Conservation (phyloP, 2,113 vertebrate genomes). For the Sander lucioperca region DNA sequence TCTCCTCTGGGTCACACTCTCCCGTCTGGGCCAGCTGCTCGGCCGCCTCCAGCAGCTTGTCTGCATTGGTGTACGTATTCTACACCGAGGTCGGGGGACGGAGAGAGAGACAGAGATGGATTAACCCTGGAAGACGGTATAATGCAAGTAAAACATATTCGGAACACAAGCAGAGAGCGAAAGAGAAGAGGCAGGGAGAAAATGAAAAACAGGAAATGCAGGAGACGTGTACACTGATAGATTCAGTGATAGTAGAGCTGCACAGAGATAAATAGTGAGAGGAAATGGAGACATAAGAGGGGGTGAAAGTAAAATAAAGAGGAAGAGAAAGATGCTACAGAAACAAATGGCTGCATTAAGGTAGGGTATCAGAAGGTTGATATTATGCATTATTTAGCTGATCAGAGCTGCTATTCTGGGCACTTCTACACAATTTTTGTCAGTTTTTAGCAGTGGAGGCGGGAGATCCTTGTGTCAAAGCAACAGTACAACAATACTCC, state of each 20-base stretch:
- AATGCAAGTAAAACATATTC: constrained; percentile 1
- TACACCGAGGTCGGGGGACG: constrained; percentile 60
- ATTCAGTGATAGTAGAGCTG: constrained; percentile 28
- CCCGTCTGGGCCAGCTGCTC: constrained; percentile 99
- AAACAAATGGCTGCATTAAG: background rate
- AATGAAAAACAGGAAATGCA: constrained; percentile 37
- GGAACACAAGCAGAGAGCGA: background rate
- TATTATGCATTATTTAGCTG: background rate
- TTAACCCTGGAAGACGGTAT: constrained; percentile 20
- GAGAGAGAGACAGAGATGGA: background rate
- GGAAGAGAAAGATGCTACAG: constrained; percentile 10
- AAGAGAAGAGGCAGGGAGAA: background rate
- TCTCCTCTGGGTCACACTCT: constrained; percentile 98
- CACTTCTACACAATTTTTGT: background rate
- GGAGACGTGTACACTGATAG: constrained; percentile 10
- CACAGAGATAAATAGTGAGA: background rate
- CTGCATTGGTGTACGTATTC: constrained; percentile 99
- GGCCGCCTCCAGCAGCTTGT: constrained; percentile 96
- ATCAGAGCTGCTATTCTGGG: background rate
- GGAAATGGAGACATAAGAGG: constrained; percentile 14
- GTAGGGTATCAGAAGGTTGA: background rate
- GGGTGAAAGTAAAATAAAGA: constrained; percentile 12
- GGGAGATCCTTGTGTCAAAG: background rate
- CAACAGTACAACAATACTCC: too few relatives aligned
- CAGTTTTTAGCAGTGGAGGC: background rate